phyloP scores from a whole-genome alignment of 1,140 invertebrate genomes.

The Akabosia matsudoensis region DNA sequence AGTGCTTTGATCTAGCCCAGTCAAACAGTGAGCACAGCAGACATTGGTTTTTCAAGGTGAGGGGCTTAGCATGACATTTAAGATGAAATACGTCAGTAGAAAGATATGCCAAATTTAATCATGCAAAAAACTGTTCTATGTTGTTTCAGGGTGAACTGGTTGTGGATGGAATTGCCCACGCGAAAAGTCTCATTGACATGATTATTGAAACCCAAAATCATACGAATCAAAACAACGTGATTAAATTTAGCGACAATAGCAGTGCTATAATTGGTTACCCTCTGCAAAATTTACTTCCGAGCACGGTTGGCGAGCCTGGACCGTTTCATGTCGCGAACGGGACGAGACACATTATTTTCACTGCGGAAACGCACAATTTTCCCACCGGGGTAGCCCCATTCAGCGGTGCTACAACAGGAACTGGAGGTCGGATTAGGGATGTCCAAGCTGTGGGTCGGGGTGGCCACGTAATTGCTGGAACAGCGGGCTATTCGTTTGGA shows the following conservation, averaged over 20 bases:
- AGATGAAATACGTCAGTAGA: no score
- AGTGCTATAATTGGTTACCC: conserved; percentile 86
- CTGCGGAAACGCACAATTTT: conserved; percentile 98
- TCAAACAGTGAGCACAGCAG: conserved; percentile 92
- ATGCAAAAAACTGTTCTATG: no score
- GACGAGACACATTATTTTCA: conserved; percentile 92
- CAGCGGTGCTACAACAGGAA: conserved; percentile 92
- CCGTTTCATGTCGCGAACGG: conserved; percentile 58
- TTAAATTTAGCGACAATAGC: conserved; percentile 96
- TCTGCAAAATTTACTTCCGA: conserved; percentile 64
- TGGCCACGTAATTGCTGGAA: conserved; percentile 88
- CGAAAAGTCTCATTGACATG: conserved; percentile 84
- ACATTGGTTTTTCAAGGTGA: conserved; percentile 83
- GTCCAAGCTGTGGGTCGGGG: conserved; percentile 86
- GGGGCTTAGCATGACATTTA: no score
- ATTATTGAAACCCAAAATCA: conserved; percentile 82
- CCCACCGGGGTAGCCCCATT: conserved; percentile 91
- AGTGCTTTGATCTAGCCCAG: conserved; percentile 97
- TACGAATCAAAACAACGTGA: conserved; percentile 91
- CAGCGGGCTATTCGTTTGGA: conserved; percentile 93
- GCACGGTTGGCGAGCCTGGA: conserved; percentile 61
- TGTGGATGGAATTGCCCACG: conserved; percentile 73
- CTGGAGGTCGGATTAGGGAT: conserved; percentile 90
- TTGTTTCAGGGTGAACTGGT: conserved; percentile 75
- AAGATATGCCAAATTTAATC: no score